Conservation (phyloP, 2,113 vertebrate genomes). For the Hoplias malabaricus region DNA sequence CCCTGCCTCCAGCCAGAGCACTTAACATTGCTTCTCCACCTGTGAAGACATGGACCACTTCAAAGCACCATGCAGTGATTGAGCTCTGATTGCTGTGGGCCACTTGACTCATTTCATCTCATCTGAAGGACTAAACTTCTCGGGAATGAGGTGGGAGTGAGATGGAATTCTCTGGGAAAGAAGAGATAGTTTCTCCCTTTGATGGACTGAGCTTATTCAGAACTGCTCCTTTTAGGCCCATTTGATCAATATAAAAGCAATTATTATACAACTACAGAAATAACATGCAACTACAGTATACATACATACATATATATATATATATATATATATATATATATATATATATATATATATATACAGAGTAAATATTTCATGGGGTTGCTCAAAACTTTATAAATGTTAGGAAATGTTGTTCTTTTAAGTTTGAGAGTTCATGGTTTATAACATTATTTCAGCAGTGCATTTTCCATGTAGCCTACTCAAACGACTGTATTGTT, state of each 20-base stretch:
- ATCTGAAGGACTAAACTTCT: slow-evolving; percentile 58
- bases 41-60: slow-evolving; percentile 66
- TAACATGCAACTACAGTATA: no score
- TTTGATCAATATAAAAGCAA: slow-evolving; percentile 14
- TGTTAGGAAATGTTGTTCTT: background rate
- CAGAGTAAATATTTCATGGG: background rate
- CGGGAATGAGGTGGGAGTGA: slow-evolving; percentile 39
- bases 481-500: background rate
- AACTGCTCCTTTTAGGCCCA: slow-evolving; percentile 23
- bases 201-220: slow-evolving; percentile 20
- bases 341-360: background rate
- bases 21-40: slow-evolving; percentile 66
- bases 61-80: slow-evolving; percentile 64
- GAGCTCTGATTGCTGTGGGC: slow-evolving; percentile 63
- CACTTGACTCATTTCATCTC: slow-evolving; percentile 68
- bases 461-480: background rate
- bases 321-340: no score
- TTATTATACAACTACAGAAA: background rate
- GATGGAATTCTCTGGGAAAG: slow-evolving; percentile 39
- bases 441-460: background rate
- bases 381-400: background rate
- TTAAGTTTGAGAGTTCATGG: background rate
- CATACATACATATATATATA: background rate
- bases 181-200: slow-evolving; percentile 8
- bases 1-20: slow-evolving; percentile 56